phyloP scores from a whole-genome alignment of 1,140 invertebrate genomes.

The Apis cerana region DNA sequence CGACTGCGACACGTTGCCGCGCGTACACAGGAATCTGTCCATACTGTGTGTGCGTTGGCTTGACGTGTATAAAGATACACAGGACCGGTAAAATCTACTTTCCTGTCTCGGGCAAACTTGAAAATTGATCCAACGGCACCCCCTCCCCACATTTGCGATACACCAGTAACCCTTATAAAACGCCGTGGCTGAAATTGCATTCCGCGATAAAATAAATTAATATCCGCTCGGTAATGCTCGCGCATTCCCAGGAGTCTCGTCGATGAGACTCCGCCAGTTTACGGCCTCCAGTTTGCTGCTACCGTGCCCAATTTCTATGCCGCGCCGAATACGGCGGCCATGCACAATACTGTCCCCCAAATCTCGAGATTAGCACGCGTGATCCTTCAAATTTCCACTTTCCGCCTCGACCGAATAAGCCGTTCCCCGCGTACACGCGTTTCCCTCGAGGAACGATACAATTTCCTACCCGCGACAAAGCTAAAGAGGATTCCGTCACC shows the following conservation, averaged over 20 bases:
- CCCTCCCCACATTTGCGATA: background rate
- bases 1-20: background rate
- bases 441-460: conserved; percentile 5
- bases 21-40: background rate
- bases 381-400: background rate
- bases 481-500: conserved; percentile 55
- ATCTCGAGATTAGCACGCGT: background rate
- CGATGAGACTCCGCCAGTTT: conserved; percentile 19
- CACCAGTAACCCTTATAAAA: conserved; percentile 38
- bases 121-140: conserved; percentile 59
- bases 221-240: conserved; percentile 33
- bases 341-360: background rate
- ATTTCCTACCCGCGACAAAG: background rate
- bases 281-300: background rate
- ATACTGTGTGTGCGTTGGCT: conserved; percentile 8
- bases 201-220: conserved; percentile 45
- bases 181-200: conserved; percentile 36
- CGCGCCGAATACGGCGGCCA: too few relatives aligned
- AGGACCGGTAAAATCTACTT: conserved; percentile 65
- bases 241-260: conserved; percentile 24
- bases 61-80: conserved; percentile 60
- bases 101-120: conserved; percentile 54
- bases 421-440: background rate
- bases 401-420: too few relatives aligned
- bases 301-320: background rate